Base-by-base conservation (phyloP, 2,888 invertebrate genomes). In the Trissoscelio sp. region DNA sequence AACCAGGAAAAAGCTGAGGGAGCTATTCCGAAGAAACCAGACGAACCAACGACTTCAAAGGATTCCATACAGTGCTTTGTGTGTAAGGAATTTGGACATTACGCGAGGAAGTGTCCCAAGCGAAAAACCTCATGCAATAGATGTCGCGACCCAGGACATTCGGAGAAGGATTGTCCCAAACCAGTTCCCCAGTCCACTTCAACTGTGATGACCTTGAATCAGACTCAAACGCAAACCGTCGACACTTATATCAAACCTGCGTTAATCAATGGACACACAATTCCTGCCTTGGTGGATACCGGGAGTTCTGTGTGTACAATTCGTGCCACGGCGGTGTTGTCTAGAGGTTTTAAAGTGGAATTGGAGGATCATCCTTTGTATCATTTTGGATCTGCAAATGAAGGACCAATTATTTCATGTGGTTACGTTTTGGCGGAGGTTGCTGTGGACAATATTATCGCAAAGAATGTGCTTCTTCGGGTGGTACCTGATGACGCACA, bases 281-380 rank as follows among this genome's bases (percentile, higher is more conserved):
- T 42, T 1, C 6, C 7, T 0, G 67, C 28, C 6, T 7, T 67
- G 53, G 48, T 67, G 3, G 53, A 53, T 11, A 67, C 53, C 11
- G 69, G 57, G 1, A n/a, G 69, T 22, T 22, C 42, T 0, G 55
- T 69, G 3, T 69, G 55, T n/a, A 69, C 67, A 0, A 69, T 69
- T 9, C 55, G 55, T 7, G 55, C 67, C 31, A 44, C 67, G 0
- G 44, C 55, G 3, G 67, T 69, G 0, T 24, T 69, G n/a, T 11
- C 24, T 0, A 55, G 16, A 1, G 55, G 67, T 1, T 31, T 69
- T n/a, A 1, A 1, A 6, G 31, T 55, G 67, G 20, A 18, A 14
- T 18, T n/a, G 3, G 55, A 69, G n/a, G 20, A 6, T 5, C 20
- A 12, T 4, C 14, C 3, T 1, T 7, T 67, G n/a, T 4, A 6